These are phyloP conservation scores for Pseudobourletiella spinata DNA, from an alignment of 1,140 invertebrate genomes.

Conservation along the genomic window DNA sequence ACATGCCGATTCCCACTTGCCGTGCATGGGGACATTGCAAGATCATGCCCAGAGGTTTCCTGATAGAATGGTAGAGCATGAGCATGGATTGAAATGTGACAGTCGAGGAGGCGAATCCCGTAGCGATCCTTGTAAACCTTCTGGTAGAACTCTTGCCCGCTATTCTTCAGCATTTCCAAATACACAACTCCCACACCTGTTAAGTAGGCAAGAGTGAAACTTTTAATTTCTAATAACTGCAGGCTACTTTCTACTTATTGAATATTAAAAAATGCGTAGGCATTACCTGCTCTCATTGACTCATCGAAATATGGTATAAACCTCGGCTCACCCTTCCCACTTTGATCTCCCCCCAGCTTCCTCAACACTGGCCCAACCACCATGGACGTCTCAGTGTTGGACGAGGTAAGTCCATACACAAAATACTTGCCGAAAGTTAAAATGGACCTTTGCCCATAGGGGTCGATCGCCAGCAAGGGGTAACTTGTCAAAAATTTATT, in stretches of 20 bases:
- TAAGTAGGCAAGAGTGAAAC: not conserved
- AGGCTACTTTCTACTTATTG: not conserved
- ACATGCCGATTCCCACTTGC: not conserved
- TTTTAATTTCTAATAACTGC: not conserved
- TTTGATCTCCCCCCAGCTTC: not conserved
- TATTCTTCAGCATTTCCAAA: not conserved
- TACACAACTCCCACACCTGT: not conserved
- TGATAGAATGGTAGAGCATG: not conserved
- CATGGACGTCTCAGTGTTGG: not conserved
- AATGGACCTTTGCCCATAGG: not conserved
- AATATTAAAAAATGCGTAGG: no score
- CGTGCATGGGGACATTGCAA: not conserved
- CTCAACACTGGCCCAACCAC: not conserved
- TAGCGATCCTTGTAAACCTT: not conserved
- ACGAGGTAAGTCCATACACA: not conserved
- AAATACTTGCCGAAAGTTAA: not conserved
- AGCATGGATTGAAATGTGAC: not conserved
- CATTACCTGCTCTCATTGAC: not conserved
- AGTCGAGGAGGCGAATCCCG: not conserved
- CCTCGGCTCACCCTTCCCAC: not conserved
- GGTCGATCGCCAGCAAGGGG: not conserved
- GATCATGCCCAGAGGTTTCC: no score
- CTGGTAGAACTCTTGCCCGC: not conserved
- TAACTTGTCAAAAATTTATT: not conserved
- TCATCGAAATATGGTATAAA: conserved; percentile 12